Evolutionary conservation across 2,113 vertebrate species (phyloP).

Genomic region (Struthio camelus): DNA sequence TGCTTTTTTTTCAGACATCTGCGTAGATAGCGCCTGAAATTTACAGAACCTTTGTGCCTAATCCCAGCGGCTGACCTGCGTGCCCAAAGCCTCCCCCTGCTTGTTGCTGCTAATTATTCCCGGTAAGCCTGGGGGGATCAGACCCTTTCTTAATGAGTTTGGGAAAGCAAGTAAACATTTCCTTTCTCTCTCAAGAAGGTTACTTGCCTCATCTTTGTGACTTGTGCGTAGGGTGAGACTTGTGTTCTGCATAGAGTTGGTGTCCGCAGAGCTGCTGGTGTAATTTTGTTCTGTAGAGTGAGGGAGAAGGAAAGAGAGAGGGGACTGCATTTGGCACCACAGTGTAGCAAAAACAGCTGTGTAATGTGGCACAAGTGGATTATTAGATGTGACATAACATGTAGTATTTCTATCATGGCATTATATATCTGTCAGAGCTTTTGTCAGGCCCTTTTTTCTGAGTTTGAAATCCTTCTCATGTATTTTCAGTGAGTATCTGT

Average conservation of each 20-base stretch:
- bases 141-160: slow-evolving; percentile 67
- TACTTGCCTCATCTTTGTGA: not conserved
- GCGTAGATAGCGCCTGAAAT: slow-evolving; percentile 78
- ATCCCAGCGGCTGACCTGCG: slow-evolving; percentile 71
- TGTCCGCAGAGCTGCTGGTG: not conserved
- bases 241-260: not conserved
- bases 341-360: slow-evolving; percentile 51
- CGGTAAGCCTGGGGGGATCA: slow-evolving; percentile 67
- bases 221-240: not conserved
- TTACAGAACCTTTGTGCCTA: slow-evolving; percentile 81
- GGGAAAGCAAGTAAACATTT: slow-evolving; percentile 59
- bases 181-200: slow-evolving; percentile 28
- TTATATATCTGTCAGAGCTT: slow-evolving; percentile 65
- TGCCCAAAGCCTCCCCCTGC: slow-evolving; percentile 60
- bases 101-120: slow-evolving; percentile 82
- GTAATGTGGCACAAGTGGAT: slow-evolving; percentile 51
- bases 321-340: not conserved
- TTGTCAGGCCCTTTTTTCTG: slow-evolving; percentile 41
- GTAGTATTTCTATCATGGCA: slow-evolving; percentile 54
- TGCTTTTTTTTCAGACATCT: slow-evolving; percentile 33
- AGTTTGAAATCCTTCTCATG: slow-evolving; percentile 59
- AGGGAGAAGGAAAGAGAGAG: not conserved
- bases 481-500: slow-evolving; percentile 66
- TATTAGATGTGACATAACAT: slow-evolving; percentile 64
- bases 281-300: slow-evolving; percentile 1